These are phyloP conservation scores for Cercopithecus mona DNA, from an alignment of 2,113 vertebrate genomes.

Conservation along the genomic window DNA sequence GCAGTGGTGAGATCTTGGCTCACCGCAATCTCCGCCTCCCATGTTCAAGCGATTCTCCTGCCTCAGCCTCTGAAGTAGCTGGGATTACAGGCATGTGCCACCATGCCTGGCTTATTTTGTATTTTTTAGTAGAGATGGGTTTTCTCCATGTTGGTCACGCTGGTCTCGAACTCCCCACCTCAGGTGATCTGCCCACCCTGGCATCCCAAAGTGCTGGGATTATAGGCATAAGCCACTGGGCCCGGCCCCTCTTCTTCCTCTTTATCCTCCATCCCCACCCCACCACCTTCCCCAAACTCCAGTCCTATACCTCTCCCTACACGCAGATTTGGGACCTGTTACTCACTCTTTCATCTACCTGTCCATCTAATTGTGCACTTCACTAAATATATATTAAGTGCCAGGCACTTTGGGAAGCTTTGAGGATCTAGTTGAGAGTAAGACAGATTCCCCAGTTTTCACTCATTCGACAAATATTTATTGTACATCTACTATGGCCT, in stretches of 20 bases:
- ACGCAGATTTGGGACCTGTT: not conserved
- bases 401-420: not conserved
- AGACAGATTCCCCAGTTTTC: not conserved
- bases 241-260: not conserved
- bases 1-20: no score
- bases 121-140: no score
- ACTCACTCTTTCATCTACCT: not conserved
- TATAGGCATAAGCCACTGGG: no score
- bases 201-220: no score
- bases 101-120: no score
- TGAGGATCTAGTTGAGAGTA: not conserved
- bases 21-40: fast-evolving
- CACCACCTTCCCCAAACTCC: not conserved
- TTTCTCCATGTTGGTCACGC: no score
- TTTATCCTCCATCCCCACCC: not conserved
- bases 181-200: no score
- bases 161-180: no score
- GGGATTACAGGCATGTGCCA: no score
- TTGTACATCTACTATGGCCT: not conserved
- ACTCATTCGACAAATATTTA: not conserved
- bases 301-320: not conserved
- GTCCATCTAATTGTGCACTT: not conserved
- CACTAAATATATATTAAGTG: not conserved
- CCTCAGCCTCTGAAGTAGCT: no score
- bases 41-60: no score